Conservation (phyloP, 35 echinoderm and acorn worm species). For the Stichopus chloronotus region DNA sequence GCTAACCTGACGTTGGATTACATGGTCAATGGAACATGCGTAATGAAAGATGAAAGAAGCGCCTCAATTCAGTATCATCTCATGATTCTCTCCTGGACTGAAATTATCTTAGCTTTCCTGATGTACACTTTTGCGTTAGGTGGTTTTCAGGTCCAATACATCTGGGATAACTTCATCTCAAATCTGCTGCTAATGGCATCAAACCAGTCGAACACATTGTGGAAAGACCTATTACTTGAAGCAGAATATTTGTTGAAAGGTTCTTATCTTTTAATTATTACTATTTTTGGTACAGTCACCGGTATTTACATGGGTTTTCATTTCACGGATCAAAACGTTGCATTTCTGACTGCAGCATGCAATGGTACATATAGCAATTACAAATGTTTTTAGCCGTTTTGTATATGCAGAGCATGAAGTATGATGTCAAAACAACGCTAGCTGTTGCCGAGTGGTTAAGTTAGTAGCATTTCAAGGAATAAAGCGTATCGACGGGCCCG, state of each 20-base stretch:
- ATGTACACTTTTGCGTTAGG: background rate
- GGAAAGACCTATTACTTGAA: background rate
- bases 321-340: background rate
- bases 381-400: background rate
- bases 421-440: no score
- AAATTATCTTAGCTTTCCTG: background rate
- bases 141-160: background rate
- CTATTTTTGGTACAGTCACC: background rate
- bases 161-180: background rate
- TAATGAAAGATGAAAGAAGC: background rate
- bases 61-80: background rate
- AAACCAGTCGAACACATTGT: background rate
- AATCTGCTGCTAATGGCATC: background rate
- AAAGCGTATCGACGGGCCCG: no score
- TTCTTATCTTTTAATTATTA: conserved; percentile 1
- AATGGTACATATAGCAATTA: background rate
- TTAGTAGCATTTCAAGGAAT: no score
- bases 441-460: no score
- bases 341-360: background rate
- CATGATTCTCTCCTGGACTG: background rate
- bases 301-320: conserved; percentile 8
- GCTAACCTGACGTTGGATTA: background rate
- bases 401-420: background rate
- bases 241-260: background rate
- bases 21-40: background rate